A percentile compares a stretch with the other conserved stretches of the same genome.
Conservation (phyloP, 23 tunicate species). For the Ciona savignyi region DNA sequence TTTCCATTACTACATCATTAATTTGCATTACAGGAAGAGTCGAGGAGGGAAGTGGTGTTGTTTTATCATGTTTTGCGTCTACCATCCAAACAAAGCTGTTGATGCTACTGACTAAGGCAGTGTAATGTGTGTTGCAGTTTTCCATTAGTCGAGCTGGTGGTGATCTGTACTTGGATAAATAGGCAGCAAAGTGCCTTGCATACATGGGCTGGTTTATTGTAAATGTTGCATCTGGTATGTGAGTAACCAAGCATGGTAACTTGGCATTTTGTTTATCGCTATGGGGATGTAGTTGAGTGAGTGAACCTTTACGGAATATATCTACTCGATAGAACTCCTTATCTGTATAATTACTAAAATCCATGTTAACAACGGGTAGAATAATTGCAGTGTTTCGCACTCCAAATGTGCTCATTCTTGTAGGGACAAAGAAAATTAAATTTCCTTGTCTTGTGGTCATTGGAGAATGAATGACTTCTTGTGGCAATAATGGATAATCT, state of each 20-base stretch:
- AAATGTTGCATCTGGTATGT: constrained; percentile 9
- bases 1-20: constrained; percentile 2
- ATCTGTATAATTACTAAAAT: constrained; percentile 3
- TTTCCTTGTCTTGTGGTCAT: constrained; percentile 12
- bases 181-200: constrained; percentile 49
- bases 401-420: constrained; percentile 25
- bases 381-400: constrained; percentile 11
- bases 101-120: constrained; percentile 1
- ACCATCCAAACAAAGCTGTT: constrained; percentile 4
- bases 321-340: constrained; percentile 12
- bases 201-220: constrained; percentile 58
- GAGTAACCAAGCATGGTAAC: constrained; percentile 16
- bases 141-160: constrained; percentile 22
- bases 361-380: constrained; percentile 17
- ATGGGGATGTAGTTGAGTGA: constrained; percentile 7
- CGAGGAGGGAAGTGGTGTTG: not conserved
- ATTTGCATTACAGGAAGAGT: constrained; percentile 2
- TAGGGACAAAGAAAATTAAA: constrained; percentile 29
- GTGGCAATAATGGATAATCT: constrained; percentile 22
- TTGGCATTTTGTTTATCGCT: not conserved
- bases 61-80: not conserved
- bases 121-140: constrained; percentile 38
- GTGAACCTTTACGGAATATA: not conserved
- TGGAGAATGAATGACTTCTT: constrained; percentile 8
- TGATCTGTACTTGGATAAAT: constrained; percentile 23